These are phyloP conservation scores for Belgica antarctica DNA, from an alignment of 2,888 invertebrate genomes.

Conservation along the genomic window DNA sequence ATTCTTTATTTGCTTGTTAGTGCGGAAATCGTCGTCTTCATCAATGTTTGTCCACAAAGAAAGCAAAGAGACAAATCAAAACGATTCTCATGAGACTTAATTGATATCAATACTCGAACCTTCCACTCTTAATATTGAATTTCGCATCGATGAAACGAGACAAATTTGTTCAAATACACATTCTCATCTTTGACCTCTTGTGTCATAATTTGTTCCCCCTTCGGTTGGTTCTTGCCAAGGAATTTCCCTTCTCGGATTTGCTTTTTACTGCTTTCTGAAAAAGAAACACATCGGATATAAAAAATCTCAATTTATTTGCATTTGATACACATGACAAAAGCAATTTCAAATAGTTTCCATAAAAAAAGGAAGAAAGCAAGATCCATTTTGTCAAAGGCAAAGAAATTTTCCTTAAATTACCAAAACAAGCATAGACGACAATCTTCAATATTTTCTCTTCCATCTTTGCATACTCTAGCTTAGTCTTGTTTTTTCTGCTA, in stretches of 20 bases:
- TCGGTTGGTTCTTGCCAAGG: slow-evolving; percentile 15
- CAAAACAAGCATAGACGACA: not conserved
- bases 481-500: no score
- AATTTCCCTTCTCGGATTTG: not conserved
- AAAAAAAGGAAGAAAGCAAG: slow-evolving; percentile 5
- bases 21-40: not conserved
- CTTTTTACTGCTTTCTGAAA: not conserved
- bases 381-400: not conserved
- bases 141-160: not conserved
- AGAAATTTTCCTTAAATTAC: slow-evolving; percentile 19
- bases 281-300: not conserved
- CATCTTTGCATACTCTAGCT: not conserved
- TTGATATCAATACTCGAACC: slow-evolving; percentile 35
- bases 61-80: slow-evolving; percentile 17
- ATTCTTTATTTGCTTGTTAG: no score
- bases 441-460: not conserved
- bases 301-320: slow-evolving; percentile 41
- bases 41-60: not conserved
- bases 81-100: slow-evolving; percentile 39
- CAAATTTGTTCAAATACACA: slow-evolving; percentile 9
- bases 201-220: slow-evolving; percentile 30
- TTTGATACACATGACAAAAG: slow-evolving; percentile 43
- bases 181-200: slow-evolving; percentile 38
- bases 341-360: slow-evolving; percentile 28
- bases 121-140: not conserved